Percentiles rank a stretch among this genome's conserved stretches.
Conservation (phyloP, 1,140 invertebrate species). For the Drosophila elegans region DNA sequence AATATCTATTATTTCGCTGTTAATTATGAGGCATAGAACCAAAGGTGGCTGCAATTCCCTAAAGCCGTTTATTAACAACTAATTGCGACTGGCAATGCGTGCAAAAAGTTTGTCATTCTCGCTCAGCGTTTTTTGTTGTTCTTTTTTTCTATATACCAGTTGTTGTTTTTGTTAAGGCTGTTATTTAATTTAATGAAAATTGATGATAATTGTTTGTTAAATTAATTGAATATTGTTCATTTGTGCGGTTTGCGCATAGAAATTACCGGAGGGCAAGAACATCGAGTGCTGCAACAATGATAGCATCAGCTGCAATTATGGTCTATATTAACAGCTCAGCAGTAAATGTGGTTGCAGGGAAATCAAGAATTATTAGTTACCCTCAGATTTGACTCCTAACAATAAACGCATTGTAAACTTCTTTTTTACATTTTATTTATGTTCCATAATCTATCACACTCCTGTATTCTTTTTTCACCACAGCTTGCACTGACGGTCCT, state of each 20-base stretch:
- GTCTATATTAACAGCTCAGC: conserved; percentile 31
- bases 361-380: conserved; percentile 35
- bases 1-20: conserved; percentile 68
- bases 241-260: conserved; percentile 44
- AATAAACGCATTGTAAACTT: no score
- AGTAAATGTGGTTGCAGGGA: conserved; percentile 19
- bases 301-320: conserved; percentile 41
- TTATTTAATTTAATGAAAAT: conserved; percentile 71
- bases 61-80: conserved; percentile 53
- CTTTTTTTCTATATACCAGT: not conserved
- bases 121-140: conserved; percentile 6
- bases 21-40: conserved; percentile 56
- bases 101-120: conserved; percentile 28
- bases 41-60: conserved; percentile 9
- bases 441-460: no score
- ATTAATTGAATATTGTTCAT: conserved; percentile 63
- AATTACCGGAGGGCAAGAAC: conserved; percentile 23
- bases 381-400: conserved; percentile 5
- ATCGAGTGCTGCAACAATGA: conserved; percentile 23
- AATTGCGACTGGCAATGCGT: conserved; percentile 47
- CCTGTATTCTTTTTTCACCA: no score
- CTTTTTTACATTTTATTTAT: no score
- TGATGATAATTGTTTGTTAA: conserved; percentile 64
- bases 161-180: conserved; percentile 30
- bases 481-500: no score